These are phyloP conservation scores for Eulacestoma nigropectus DNA, from an alignment of 2,113 vertebrate species.

Conservation along the genomic window DNA sequence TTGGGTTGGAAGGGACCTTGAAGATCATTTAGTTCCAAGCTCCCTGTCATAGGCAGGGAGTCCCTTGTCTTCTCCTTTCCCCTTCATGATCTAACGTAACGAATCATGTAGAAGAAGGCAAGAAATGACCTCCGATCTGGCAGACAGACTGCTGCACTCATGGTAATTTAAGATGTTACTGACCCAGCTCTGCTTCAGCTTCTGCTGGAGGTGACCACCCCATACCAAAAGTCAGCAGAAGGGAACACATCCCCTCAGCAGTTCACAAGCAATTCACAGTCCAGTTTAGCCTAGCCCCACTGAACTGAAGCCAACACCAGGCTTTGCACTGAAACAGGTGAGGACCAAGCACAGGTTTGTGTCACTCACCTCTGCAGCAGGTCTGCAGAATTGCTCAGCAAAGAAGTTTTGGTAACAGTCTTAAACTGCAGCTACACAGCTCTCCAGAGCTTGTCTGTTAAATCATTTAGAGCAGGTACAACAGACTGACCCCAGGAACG, in stretches of 20 bases:
- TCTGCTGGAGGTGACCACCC: not conserved
- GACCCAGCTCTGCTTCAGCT: not conserved
- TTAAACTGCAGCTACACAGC: not conserved
- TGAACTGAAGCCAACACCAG: not conserved
- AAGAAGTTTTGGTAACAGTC: not conserved
- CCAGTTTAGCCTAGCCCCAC: not conserved
- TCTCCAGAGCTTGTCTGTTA: not conserved
- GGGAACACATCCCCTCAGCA: not conserved
- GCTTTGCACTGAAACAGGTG: not conserved
- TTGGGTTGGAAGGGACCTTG: not conserved
- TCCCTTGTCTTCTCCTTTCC: not conserved
- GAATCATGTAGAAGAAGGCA: not conserved
- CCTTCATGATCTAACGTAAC: not conserved
- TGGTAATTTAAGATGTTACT: not conserved
- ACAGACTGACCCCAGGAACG: not conserved
- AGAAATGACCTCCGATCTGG: not conserved
- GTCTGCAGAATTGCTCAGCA: not conserved
- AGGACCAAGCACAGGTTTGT: not conserved
- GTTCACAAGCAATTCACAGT: not conserved
- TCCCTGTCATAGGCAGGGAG: not conserved
- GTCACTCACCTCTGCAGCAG: not conserved
- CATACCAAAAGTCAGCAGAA: not conserved
- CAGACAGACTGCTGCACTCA: not conserved
- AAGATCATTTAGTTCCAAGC: not conserved
- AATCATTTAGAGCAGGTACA: not conserved